Conservation (phyloP, 1,140 invertebrate species). For the Procambarus virginalis region DNA sequence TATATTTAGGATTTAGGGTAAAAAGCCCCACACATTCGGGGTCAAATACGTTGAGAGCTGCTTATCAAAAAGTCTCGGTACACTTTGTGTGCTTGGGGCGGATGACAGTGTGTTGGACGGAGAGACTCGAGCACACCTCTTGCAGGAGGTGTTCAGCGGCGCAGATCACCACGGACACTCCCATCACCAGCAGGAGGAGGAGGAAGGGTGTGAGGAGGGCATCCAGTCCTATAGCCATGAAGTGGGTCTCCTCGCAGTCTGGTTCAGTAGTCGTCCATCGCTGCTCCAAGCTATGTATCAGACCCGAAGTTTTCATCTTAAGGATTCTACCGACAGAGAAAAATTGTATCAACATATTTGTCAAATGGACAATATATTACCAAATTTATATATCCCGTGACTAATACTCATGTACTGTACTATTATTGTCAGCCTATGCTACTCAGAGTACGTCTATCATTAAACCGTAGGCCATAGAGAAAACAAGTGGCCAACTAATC, state of each 20-base stretch:
- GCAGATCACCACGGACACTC: neutral
- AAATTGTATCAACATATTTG: neutral
- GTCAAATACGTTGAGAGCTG: too few species aligned
- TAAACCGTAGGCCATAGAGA: too few species aligned
- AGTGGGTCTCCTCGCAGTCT: neutral
- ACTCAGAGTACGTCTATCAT: too few species aligned
- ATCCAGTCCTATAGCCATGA: neutral
- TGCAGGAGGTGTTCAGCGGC: neutral
- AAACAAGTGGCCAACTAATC: too few species aligned
- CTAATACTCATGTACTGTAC: too few species aligned
- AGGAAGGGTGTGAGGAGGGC: neutral
- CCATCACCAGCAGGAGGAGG: neutral
- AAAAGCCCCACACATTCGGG: too few species aligned
- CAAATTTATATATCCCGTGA: too few species aligned
- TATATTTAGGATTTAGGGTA: too few species aligned
- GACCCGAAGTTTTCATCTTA: neutral
- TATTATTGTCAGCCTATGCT: too few species aligned
- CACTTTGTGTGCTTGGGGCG: too few species aligned
- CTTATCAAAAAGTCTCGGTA: too few species aligned
- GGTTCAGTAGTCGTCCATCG: neutral
- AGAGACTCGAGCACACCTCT: neutral
- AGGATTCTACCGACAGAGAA: neutral
- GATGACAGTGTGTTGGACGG: neutral
- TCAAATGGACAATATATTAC: neutral
- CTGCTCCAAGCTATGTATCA: neutral